Percentiles rank a stretch among this genome's conserved stretches.
phyloP scores from a whole-genome alignment of 2,888 invertebrate genomes.

The Caenorhabditis drosophilae region DNA sequence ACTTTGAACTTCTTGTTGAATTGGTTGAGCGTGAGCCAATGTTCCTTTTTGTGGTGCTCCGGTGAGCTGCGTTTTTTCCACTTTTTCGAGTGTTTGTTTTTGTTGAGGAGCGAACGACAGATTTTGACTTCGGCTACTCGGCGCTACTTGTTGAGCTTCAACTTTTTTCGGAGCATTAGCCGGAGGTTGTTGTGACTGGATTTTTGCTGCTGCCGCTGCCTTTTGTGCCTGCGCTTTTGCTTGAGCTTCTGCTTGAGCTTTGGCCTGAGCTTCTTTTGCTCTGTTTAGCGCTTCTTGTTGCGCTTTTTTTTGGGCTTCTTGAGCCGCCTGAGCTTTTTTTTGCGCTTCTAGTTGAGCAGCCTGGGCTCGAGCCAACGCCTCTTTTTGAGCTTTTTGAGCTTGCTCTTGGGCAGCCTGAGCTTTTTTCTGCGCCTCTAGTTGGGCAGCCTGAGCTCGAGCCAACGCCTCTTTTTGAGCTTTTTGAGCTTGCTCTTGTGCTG shows the following conservation, averaged over 20 bases:
- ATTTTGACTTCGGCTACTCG: no score
- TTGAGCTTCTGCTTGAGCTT: conserved; percentile 19
- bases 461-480: conserved; percentile 30
- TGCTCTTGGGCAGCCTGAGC: conserved; percentile 48
- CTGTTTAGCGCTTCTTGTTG: conserved; percentile 16
- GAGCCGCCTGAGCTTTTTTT: conserved; percentile 14
- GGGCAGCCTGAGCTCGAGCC: conserved; percentile 23
- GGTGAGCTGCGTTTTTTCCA: conserved; percentile 6
- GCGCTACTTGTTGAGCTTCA: conserved; percentile 7
- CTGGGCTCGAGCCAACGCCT: conserved; percentile 38
- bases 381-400: conserved; percentile 52
- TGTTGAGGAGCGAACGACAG: not conserved
- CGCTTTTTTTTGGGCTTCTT: conserved; percentile 15
- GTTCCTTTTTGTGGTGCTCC: conserved; percentile 13
- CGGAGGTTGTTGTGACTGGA: conserved; percentile 10
- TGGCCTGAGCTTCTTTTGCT: conserved; percentile 11
- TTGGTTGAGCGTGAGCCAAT: conserved; percentile 9
- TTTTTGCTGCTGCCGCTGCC: conserved; percentile 35
- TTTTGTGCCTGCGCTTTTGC: conserved; percentile 17
- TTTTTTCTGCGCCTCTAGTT: conserved; percentile 50
- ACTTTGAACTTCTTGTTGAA: conserved; percentile 24
- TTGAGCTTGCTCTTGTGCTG: conserved; percentile 33
- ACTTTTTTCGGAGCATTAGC: conserved; percentile 2
- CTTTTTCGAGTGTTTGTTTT: no score
- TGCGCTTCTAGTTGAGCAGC: conserved; percentile 17